Evolutionary conservation across 2,113 vertebrate species (phyloP).

Genomic region (Brachionichthys hirsutus): DNA sequence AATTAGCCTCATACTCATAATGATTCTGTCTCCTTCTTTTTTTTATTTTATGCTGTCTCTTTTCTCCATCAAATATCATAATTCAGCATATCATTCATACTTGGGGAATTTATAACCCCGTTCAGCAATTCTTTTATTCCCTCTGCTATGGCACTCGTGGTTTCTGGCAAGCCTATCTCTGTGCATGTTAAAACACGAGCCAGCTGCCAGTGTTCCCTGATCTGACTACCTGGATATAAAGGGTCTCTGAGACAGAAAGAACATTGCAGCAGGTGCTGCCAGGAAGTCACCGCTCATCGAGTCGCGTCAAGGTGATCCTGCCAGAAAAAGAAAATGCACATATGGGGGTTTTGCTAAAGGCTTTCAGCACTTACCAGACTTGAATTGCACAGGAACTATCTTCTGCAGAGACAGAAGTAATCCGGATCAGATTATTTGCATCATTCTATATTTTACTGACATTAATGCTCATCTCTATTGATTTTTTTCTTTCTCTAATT

Average conservation of each 20-base stretch:
- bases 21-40: constrained; percentile 32
- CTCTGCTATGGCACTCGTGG: constrained; percentile 33
- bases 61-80: constrained; percentile 43
- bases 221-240: constrained; percentile 44
- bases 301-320: constrained; percentile 31
- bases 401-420: neutral
- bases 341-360: constrained; percentile 3
- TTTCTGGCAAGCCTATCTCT: constrained; percentile 33
- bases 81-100: constrained; percentile 41
- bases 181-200: constrained; percentile 2
- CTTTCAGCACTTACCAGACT: neutral
- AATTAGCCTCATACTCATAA: constrained; percentile 58
- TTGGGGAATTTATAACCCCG: constrained; percentile 49
- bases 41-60: constrained; percentile 10
- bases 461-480: too few species aligned
- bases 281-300: constrained; percentile 22
- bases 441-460: neutral
- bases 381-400: neutral
- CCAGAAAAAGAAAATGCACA: constrained; percentile 33
- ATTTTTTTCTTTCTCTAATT: too few species aligned
- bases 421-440: neutral
- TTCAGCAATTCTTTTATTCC: constrained; percentile 4
- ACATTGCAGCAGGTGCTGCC: constrained; percentile 23
- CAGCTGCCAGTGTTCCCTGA: constrained; percentile 21
- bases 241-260: constrained; percentile 16